Evolutionary conservation across 2,113 vertebrate genomes (phyloP), one percentile per base, ranked within the genome.

Genomic region (Miniopterus natalensis): DNA sequence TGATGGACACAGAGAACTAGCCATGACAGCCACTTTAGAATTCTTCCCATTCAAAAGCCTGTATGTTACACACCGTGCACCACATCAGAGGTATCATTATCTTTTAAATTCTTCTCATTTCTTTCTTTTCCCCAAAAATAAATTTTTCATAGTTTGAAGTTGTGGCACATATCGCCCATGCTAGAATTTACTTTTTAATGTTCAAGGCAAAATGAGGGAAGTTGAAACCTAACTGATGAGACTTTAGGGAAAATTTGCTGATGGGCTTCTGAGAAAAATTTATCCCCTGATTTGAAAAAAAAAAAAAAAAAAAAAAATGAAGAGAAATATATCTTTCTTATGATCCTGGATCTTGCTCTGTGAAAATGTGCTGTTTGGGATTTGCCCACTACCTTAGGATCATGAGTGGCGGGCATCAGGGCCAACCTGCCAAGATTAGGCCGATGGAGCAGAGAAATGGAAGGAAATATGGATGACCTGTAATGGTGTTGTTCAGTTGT

Each of bases 31-130:
- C 10, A 51, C 8, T 9, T 84, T 55, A 42, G 31, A 45, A n/a
- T 49, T 7, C 0, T 77, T 73, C n/a, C 21, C 42, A 1, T 84
- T 61, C 3, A 11, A 21, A 84, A 25, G 20, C 77, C 25, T 12
- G 0, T n/a, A 45, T 12, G 29, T 55, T 18, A 77, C 2, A 68
- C 6, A 25, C 25, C 5, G 18, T 23, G 77, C 1, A 53, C 3
- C 36, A 20, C 9, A 23, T 5, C 21, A 4, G 18, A 70, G n/a
- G 11, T 3, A 45, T 18, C 77, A 8, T 25, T 70, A 12, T 53
- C 17, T 73, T 88, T 42, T 27, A 1, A 11, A 57, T 80, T 40
- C 12, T 1, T 65, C 31, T 42, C 6, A 47, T 61, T 68, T 68
- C 7, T 59, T 20, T 17, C 36, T 85, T 15, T 17, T 3, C 11